phyloP scores from a whole-genome alignment of 1,140 invertebrate genomes.

The Elymnias hypermnestra region DNA sequence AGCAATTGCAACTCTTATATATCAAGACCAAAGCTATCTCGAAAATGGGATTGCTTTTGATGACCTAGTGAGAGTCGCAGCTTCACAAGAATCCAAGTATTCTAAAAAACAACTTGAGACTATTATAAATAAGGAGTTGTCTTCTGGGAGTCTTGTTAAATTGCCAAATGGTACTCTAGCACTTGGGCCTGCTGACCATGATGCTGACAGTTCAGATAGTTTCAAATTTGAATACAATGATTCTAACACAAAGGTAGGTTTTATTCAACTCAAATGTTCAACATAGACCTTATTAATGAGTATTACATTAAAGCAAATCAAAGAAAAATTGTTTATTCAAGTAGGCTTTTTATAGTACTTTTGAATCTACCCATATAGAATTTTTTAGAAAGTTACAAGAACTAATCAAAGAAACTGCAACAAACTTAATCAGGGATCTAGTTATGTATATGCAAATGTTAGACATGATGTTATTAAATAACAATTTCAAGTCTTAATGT shows the following conservation, averaged over 20 bases:
- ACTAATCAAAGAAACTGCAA: too few relatives aligned
- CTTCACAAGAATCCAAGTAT: constrained; percentile 80
- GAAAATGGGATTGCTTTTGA: constrained; percentile 81
- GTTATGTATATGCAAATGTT: too few relatives aligned
- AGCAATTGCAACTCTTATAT: constrained; percentile 81
- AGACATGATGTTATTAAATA: too few relatives aligned
- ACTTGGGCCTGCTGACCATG: constrained; percentile 76
- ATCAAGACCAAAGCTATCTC: constrained; percentile 82
- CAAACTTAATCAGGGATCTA: too few relatives aligned
- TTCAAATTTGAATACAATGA: constrained; percentile 68
- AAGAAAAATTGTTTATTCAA: too few relatives aligned
- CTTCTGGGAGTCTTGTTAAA: constrained; percentile 80
- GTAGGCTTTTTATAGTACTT: too few relatives aligned
- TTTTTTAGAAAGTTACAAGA: not conserved
- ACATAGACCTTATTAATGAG: too few relatives aligned
- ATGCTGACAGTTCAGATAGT: constrained; percentile 66
- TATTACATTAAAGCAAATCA: too few relatives aligned
- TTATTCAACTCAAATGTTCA: not conserved
- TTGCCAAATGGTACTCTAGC: constrained; percentile 82
- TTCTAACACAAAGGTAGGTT: constrained; percentile 60
- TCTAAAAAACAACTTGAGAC: constrained; percentile 80
- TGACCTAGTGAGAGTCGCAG: constrained; percentile 80
- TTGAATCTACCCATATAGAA: too few relatives aligned
- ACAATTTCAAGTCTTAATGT: too few relatives aligned
- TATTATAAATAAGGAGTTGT: constrained; percentile 81